Percentiles rank a stretch among this genome's conserved stretches.
Conservation (phyloP, 1,140 invertebrate species). For the Saccostrea echinata region DNA sequence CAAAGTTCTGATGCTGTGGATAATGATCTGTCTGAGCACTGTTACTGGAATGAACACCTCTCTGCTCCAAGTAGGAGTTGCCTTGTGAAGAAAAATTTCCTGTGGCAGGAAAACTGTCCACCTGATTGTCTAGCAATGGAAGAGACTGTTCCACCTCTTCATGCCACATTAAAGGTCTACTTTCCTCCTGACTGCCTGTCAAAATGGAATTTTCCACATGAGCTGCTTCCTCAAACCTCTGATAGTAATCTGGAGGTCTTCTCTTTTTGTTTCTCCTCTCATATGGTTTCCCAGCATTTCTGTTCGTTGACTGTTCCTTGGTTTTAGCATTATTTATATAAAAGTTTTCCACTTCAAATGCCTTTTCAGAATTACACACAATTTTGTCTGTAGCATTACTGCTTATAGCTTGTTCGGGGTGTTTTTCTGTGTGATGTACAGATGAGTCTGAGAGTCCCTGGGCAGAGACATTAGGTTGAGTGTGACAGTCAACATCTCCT, state of each 20-base stretch:
- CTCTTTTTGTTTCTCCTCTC: slow-evolving; percentile 58
- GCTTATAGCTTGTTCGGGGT: background rate
- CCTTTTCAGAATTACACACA: background rate
- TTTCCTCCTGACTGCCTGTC: background rate
- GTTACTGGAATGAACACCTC: background rate
- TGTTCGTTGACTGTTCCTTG: background rate
- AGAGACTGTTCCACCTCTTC: slow-evolving; percentile 19
- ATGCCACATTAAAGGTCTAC: background rate
- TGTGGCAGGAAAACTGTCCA: background rate
- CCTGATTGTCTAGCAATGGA: background rate
- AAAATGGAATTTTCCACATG: slow-evolving; percentile 37
- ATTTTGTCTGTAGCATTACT: background rate
- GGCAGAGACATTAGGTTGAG: background rate
- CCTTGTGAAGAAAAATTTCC: background rate
- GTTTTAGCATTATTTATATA: background rate
- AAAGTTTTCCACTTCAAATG: background rate
- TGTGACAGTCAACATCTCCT: background rate
- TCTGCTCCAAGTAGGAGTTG: background rate
- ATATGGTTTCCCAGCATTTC: slow-evolving; percentile 39
- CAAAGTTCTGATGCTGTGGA: slow-evolving; percentile 29
- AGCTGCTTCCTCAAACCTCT: slow-evolving; percentile 44
- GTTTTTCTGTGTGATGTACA: background rate
- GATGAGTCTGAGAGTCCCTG: background rate
- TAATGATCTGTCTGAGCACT: background rate
- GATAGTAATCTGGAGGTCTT: slow-evolving; percentile 55